Evolutionary conservation across 2,797 vertebrate species (phyloP), one percentile per base, ranked within the genome.

Genomic region (Anisognathus igniventris): DNA sequence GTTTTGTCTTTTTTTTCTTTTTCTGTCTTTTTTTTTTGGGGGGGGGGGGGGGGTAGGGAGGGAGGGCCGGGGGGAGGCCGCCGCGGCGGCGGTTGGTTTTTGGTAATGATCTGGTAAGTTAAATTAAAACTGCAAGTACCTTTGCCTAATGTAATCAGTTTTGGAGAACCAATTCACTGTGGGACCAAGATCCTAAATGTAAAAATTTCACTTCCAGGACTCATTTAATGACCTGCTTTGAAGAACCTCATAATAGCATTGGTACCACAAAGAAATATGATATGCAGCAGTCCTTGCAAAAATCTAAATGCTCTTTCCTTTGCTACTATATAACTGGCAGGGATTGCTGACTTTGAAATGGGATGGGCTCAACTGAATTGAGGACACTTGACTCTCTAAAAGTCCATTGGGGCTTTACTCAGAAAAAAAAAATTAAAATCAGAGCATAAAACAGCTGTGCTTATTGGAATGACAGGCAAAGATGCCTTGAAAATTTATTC

Each of bases 31-130:
- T 42, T 30, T 28, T 10, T 45, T 27, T 14, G 3, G 4, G 19
- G 37, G 48, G 3, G 6, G 19, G 19, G 2, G 7, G 3, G 0
- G 8, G 2, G 9, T 4, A 0, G 8, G 15, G 31, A 40, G 9
- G 53, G 30, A 54, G 21, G 5, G 15, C 3, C 1, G 15, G 13
- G 9, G 6, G 1, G 3, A 23, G n/a, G n/a, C n/a, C n/a, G n/a
- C n/a, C n/a, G n/a, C n/a, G n/a, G n/a, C n/a, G n/a, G n/a, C n/a
- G 3, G 19, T n/a, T 40, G 6, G 3, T 2, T 27, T 73, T 42
- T 31, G 1, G 7, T 20, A n/a, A 10, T 16, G 5, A 28, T 37
- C 37, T 23, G 10, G 12, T n/a, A 50, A 66, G n/a, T 27, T 44
- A 44, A 60, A 61, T 21, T 70, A 83, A 90, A 93, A 74, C 28